phyloP scores from a whole-genome alignment of 2,797 vertebrate genomes.

The Lithobates pipiens region DNA sequence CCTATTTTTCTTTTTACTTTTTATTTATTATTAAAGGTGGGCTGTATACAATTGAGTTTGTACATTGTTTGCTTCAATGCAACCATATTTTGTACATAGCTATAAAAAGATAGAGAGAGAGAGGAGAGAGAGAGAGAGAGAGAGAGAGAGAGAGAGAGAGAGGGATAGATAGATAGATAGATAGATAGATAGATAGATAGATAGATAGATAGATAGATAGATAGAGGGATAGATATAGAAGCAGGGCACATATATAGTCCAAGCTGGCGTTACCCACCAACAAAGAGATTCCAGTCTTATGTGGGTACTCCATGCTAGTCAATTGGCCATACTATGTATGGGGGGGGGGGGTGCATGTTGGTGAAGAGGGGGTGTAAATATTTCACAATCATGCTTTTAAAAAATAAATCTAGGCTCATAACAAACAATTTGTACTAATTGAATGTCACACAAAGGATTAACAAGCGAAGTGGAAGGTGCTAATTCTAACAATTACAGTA shows the following conservation, averaged over 20 bases:
- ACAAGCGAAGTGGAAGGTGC: slow-evolving; percentile 76
- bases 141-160: too few relatives aligned
- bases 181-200: too few relatives aligned
- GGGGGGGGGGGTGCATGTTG: neutral
- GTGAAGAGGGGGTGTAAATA: neutral
- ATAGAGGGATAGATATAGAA: too few relatives aligned
- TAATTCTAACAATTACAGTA: slow-evolving; percentile 73
- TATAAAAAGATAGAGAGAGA: neutral
- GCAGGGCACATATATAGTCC: neutral
- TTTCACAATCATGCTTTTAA: too few relatives aligned
- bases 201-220: too few relatives aligned
- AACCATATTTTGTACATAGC: neutral
- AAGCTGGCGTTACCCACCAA: neutral
- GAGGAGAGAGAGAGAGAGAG: too few relatives aligned
- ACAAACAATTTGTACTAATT: slow-evolving; percentile 70
- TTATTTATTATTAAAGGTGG: too few relatives aligned
- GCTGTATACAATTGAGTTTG: neutral
- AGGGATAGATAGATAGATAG: too few relatives aligned
- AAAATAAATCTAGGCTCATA: neutral
- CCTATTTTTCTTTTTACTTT: too few relatives aligned
- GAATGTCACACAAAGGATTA: slow-evolving; percentile 67
- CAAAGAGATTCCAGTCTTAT: neutral
- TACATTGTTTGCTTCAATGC: neutral
- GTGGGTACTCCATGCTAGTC: neutral
- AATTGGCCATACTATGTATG: neutral